Evolutionary conservation across 2,113 vertebrate genomes (phyloP).

Genomic region (Macquaria australasica): DNA sequence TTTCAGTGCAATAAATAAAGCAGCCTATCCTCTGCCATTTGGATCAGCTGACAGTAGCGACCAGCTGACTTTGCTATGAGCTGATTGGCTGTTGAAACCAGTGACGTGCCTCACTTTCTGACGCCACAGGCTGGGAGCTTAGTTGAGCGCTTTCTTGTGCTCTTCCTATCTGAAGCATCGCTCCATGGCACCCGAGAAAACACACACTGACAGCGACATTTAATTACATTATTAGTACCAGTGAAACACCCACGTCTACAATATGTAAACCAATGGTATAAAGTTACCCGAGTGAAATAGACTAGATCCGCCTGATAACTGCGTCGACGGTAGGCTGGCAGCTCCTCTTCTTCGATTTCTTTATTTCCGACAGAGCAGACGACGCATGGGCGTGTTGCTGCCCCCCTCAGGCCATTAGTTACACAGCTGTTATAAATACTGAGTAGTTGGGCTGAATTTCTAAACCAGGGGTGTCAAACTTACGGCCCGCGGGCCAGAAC

Average conservation of each 20-base stretch:
- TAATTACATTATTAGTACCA: neutral
- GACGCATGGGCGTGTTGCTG: neutral
- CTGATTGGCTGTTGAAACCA: too few relatives aligned
- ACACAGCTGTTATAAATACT: neutral
- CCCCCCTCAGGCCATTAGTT: neutral
- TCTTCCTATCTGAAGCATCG: constrained; percentile 69
- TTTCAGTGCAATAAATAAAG: too few relatives aligned
- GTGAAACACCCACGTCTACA: neutral
- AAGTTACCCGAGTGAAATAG: constrained; percentile 17
- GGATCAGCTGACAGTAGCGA: too few relatives aligned
- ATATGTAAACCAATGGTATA: rapidly evolving
- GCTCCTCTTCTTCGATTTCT: constrained; percentile 23
- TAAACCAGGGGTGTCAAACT: too few relatives aligned
- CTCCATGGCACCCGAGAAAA: constrained; percentile 69
- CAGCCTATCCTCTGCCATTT: too few relatives aligned
- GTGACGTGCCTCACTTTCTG: too few relatives aligned
- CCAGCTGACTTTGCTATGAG: too few relatives aligned
- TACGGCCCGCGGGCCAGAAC: too few relatives aligned
- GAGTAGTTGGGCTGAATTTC: neutral
- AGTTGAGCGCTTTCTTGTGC: neutral
- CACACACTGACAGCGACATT: constrained; percentile 30
- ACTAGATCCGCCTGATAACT: neutral
- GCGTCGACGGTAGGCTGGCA: neutral
- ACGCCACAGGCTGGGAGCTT: too few relatives aligned
- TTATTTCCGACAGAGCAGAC: neutral